Percentiles rank a stretch among this genome's conserved stretches.
Evolutionary conservation across 2,113 vertebrate genomes (phyloP).

Genomic region (Apistogramma diplotaenia): DNA sequence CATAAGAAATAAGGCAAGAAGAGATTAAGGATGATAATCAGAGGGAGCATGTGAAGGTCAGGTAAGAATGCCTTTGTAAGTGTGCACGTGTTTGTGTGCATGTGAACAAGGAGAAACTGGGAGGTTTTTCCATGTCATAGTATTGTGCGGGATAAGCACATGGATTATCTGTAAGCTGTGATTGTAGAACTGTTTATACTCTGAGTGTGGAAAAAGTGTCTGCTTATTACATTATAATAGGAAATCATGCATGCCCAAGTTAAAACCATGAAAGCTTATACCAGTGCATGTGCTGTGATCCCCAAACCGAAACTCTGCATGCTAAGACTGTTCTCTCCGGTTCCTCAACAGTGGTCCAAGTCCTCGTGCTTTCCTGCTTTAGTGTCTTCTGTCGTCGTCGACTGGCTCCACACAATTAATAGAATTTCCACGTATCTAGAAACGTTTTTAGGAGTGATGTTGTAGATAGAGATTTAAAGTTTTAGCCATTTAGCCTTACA

Average conservation of each 20-base stretch:
- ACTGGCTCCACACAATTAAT: background rate
- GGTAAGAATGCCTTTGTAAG: conserved; percentile 22
- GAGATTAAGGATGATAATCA: conserved; percentile 23
- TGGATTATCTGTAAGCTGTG: conserved; percentile 47
- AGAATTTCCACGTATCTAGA: background rate
- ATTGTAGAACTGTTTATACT: conserved; percentile 45
- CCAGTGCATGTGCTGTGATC: background rate
- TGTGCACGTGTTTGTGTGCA: background rate
- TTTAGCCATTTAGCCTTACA: background rate
- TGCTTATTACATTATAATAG: conserved; percentile 26
- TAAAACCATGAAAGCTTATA: conserved; percentile 32
- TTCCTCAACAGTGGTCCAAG: background rate
- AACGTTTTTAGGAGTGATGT: background rate
- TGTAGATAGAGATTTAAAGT: background rate
- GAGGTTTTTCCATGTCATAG: background rate
- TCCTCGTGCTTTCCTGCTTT: conserved; percentile 2
- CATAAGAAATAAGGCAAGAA: background rate
- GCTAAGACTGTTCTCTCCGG: background rate
- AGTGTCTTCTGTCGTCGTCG: background rate
- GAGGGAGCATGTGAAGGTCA: background rate
- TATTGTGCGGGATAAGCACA: conserved; percentile 30
- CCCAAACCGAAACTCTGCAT: conserved; percentile 25
- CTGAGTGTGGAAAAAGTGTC: conserved; percentile 27
- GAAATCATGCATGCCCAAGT: conserved; percentile 45
- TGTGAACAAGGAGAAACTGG: conserved; percentile 7